A percentile compares a stretch with the other conserved stretches of the same genome.
Conservation (phyloP, 2,113 vertebrate genomes). For the Platichthys flesus region DNA sequence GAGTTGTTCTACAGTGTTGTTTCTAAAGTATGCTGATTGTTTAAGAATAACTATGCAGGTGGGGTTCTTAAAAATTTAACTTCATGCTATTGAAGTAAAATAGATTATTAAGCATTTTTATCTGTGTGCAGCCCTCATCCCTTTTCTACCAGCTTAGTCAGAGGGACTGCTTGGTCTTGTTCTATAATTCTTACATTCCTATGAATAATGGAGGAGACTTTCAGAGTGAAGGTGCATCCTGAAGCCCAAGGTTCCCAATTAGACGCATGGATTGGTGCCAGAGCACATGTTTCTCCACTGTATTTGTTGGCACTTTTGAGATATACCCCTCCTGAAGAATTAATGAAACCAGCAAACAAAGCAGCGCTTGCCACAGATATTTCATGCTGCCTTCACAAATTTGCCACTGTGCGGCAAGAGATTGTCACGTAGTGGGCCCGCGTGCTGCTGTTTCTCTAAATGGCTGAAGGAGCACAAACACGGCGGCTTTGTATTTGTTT, state of each 20-base stretch:
- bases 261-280: slow-evolving; percentile 81
- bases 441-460: slow-evolving; percentile 59
- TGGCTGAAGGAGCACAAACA: slow-evolving; percentile 67
- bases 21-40: slow-evolving; percentile 16
- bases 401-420: slow-evolving; percentile 68
- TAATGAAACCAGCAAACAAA: slow-evolving; percentile 83
- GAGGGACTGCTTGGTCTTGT: slow-evolving; percentile 68
- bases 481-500: slow-evolving; percentile 68
- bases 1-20: background rate
- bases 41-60: slow-evolving; percentile 21
- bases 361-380: slow-evolving; percentile 76
- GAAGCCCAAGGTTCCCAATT: slow-evolving; percentile 82
- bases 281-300: slow-evolving; percentile 81
- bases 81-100: slow-evolving; percentile 45
- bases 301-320: slow-evolving; percentile 82
- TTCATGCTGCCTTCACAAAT: slow-evolving; percentile 79
- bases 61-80: slow-evolving; percentile 19
- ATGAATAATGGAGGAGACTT: slow-evolving; percentile 84
- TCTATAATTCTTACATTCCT: slow-evolving; percentile 76
- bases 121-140: slow-evolving; percentile 46
- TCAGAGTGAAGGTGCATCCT: slow-evolving; percentile 80
- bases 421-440: slow-evolving; percentile 70
- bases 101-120: slow-evolving; percentile 69
- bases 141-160: slow-evolving; percentile 59
- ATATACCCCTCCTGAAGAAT: slow-evolving; percentile 83